A percentile compares a stretch with the other conserved stretches of the same genome.
phyloP scores from a whole-genome alignment of 2,797 vertebrate genomes.

The Peromyscus nudipes region DNA sequence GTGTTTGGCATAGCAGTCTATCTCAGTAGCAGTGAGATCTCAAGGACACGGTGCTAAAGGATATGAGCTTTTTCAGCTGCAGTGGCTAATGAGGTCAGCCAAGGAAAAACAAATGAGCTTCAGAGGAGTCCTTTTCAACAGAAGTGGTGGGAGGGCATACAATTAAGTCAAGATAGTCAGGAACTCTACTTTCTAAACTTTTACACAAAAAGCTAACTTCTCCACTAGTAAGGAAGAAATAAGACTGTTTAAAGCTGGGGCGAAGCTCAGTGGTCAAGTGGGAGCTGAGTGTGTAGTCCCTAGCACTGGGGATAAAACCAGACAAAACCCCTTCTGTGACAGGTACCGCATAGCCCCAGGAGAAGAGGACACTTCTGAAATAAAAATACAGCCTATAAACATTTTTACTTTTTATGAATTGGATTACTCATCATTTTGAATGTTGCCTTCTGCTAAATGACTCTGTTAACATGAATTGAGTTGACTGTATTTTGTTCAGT shows the following conservation, averaged over 20 bases:
- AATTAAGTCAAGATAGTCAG: slow-evolving; percentile 3
- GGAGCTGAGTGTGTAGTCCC: neutral
- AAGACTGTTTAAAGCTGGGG: neutral
- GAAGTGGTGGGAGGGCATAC: neutral
- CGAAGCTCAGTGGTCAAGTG: neutral
- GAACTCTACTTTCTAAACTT: neutral
- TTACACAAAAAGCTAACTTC: neutral
- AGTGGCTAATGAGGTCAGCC: slow-evolving; percentile 21
- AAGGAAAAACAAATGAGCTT: neutral
- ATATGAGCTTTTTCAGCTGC: neutral
- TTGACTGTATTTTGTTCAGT: slow-evolving; percentile 68
- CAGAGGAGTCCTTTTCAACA: neutral
- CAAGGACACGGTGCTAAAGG: neutral
- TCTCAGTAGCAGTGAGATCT: neutral
- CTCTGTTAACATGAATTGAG: slow-evolving; percentile 68
- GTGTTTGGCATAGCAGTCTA: neutral
- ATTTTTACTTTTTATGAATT: slow-evolving; percentile 74
- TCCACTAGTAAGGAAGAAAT: slow-evolving; percentile 25
- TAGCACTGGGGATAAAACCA: neutral
- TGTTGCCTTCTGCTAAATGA: slow-evolving; percentile 72
- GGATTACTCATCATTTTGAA: slow-evolving; percentile 69
- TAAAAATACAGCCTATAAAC: slow-evolving; percentile 58
- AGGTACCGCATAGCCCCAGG: slow-evolving; percentile 34
- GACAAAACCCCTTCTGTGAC: neutral
- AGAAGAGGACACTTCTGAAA: slow-evolving; percentile 62